A percentile compares a stretch with the other conserved stretches of the same genome.
These are phyloP conservation scores for Cygnus atratus DNA, from an alignment of 2,113 vertebrate species.

Conservation along the genomic window DNA sequence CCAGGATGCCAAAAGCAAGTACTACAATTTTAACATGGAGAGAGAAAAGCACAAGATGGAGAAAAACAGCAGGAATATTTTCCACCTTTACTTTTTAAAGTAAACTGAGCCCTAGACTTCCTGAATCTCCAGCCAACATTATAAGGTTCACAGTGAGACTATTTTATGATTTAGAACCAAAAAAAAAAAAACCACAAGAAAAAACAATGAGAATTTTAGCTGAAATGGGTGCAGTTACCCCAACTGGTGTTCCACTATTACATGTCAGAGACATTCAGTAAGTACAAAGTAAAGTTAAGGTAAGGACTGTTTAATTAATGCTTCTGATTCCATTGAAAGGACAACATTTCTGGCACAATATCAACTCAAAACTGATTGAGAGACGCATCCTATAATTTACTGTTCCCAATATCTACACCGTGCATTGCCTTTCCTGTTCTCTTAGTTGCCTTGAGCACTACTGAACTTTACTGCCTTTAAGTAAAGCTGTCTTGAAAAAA, in stretches of 20 bases:
- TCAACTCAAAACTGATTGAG: background rate
- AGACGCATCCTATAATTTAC: background rate
- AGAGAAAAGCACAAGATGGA: background rate
- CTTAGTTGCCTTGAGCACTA: background rate
- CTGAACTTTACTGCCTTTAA: background rate
- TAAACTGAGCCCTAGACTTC: background rate
- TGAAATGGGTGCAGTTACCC: background rate
- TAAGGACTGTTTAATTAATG: background rate
- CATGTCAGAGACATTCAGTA: background rate
- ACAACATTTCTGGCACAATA: background rate
- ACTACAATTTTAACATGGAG: background rate
- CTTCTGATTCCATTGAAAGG: background rate
- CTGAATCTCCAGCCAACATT: background rate
- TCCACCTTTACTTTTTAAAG: background rate
- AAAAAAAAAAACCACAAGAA: rapidly evolving
- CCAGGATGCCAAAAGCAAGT: background rate
- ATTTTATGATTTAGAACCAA: background rate
- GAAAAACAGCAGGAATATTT: background rate
- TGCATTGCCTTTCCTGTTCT: background rate
- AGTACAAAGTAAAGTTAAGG: background rate
- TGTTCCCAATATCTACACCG: background rate
- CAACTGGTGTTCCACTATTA: background rate
- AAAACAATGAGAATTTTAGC: background rate
- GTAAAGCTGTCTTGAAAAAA: background rate
- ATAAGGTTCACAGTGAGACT: background rate